These are phyloP conservation scores for Sarcophaga variegata DNA, from an alignment of 2,888 invertebrate species.

Conservation along the genomic window DNA sequence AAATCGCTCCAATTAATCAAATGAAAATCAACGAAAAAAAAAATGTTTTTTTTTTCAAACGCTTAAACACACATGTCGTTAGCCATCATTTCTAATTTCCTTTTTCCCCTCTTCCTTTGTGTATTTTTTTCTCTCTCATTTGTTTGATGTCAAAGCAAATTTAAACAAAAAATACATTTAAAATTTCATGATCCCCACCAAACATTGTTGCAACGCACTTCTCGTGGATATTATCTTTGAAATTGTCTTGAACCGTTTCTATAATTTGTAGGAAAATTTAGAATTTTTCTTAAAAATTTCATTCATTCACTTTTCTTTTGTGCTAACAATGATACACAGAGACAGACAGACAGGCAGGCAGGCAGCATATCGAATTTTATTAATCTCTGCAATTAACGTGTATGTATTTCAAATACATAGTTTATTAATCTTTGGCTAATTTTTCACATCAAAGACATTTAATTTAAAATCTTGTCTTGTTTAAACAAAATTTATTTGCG, in stretches of 20 bases:
- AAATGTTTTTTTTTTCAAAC: too few species aligned
- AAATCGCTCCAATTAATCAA: constrained; percentile 54
- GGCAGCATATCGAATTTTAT: constrained; percentile 34
- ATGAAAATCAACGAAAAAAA: neutral
- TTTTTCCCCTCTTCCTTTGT: too few species aligned
- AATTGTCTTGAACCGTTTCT: constrained; percentile 47
- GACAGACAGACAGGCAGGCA: neutral
- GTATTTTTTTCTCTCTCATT: too few species aligned
- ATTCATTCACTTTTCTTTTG: neutral
- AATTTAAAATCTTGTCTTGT: constrained; percentile 21
- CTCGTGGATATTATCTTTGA: constrained; percentile 29
- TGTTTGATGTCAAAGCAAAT: constrained; percentile 30
- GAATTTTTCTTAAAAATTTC: constrained; percentile 6
- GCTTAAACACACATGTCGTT: neutral
- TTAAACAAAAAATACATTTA: neutral
- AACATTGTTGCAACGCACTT: neutral
- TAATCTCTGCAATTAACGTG: neutral
- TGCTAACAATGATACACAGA: neutral
- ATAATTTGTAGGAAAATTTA: neutral
- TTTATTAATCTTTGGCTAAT: constrained; percentile 57
- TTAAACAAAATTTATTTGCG: constrained; percentile 42
- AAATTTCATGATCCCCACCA: neutral
- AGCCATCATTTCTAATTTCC: neutral
- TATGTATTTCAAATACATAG: constrained; percentile 36
- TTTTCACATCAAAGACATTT: constrained; percentile 27